Evolutionary conservation across 2,888 invertebrate genomes (phyloP).

Genomic region (Eupithecia inturbata): DNA sequence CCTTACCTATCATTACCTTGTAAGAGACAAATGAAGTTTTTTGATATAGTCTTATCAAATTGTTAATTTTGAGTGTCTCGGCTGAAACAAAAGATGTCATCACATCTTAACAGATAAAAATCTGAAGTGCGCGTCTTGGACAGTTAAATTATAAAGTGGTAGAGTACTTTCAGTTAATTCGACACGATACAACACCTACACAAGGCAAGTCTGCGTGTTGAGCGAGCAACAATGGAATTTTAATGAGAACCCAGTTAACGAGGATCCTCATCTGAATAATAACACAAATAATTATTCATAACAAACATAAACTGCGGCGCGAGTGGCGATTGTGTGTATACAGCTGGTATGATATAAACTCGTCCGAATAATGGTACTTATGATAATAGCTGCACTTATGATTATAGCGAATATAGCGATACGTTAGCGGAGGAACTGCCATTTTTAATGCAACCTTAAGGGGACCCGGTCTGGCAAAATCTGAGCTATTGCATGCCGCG

Average conservation of each 20-base stretch:
- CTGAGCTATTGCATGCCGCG: conserved; percentile 37
- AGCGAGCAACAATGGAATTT: conserved; percentile 75
- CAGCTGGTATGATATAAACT: conserved; percentile 58
- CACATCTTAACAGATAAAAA: conserved; percentile 20
- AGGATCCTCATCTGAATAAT: conserved; percentile 76
- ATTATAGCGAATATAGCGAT: no score
- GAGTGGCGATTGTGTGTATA: conserved; percentile 56
- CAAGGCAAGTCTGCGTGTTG: conserved; percentile 65
- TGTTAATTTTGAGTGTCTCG: background rate
- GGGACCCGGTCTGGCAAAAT: conserved; percentile 55
- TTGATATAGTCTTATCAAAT: background rate
- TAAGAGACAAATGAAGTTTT: background rate
- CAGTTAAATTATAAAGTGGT: conserved; percentile 40
- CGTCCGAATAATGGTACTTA: conserved; percentile 53
- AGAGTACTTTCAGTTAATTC: conserved; percentile 56
- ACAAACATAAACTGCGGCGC: conserved; percentile 67
- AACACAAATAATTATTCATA: conserved; percentile 77
- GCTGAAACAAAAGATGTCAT: background rate
- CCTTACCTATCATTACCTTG: no score
- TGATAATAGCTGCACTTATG: no score
- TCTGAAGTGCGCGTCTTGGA: conserved; percentile 20
- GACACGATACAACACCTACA: conserved; percentile 59
- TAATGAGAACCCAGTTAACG: conserved; percentile 75
- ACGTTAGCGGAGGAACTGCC: conserved; percentile 51
- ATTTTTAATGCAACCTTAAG: conserved; percentile 56